Evolutionary conservation across 2,113 vertebrate species (phyloP), one percentile per base, ranked within the genome.

Genomic region (Aptenodytes forsteri): DNA sequence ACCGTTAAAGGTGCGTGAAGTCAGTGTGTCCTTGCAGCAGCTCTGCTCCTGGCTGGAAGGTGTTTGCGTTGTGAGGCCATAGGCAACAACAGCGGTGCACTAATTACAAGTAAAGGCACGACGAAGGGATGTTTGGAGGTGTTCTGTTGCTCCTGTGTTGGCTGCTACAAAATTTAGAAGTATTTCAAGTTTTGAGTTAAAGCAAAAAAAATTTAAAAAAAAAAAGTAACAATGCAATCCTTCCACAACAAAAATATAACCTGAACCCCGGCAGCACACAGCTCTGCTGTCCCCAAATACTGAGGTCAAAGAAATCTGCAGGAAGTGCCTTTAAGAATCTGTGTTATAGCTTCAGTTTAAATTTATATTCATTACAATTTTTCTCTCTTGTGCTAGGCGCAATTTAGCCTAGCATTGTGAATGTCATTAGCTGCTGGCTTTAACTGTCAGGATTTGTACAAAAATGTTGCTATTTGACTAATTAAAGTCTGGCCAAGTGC

Each of bases 391-490:
- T 36, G 36, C 36, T 36, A 36, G 36, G 36, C 25, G 34, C 22
- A 55, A 6, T 87, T 89, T 61, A 76, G 44, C 73, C 59, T 54
- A 46, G 56, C 46, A 27, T 27, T 76, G 56, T 84, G 36, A 47
- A 75, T 72, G 21, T 89, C 91, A 40, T 59, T 92, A 95, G 46
- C 92, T 89, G 36, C 56, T 87, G 80, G 73, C 61, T 94, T 93
- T 92, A 59, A 75, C 82, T 94, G 76, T 92, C 79, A 79, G 62
- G 44, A 84, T 91, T 89, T 81, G 73, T 84, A 64, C 55, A 61
- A 72, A 93, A 76, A 52, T 67, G 16, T 82, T 95, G 76, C 73
- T 38, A 26, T 89, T 90, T 91, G 56, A 29, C 69, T 91, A 81
- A 95, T 85, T 89, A 84, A 88, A 81, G 42, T 54, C 38, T 69